phyloP scores from a whole-genome alignment of 64 coral and sea anemone genomes.

The Stichodactyla helianthus region DNA sequence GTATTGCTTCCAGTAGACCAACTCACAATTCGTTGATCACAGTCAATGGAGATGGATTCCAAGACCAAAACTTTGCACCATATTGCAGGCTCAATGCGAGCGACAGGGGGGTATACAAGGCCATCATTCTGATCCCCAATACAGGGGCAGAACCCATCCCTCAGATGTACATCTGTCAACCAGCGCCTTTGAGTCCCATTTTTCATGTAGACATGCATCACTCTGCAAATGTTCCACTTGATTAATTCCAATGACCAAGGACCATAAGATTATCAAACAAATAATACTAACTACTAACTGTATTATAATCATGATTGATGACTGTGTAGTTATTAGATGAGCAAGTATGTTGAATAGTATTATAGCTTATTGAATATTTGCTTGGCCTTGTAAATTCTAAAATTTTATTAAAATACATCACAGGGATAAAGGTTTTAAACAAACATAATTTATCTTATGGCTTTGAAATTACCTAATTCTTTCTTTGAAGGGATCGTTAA shows the following conservation, averaged over 20 bases:
- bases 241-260: background rate
- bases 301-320: background rate
- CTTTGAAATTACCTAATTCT: background rate
- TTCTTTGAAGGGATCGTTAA: background rate
- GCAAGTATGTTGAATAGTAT: too few relatives aligned
- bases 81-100: conserved; percentile 71
- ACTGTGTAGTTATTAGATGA: too few relatives aligned
- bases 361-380: too few relatives aligned
- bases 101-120: conserved; percentile 12
- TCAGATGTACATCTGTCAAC: conserved; percentile 69
- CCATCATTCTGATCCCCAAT: conserved; percentile 28
- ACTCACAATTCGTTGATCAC: conserved; percentile 55
- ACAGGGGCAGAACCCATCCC: conserved; percentile 70
- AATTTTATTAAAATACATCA: too few relatives aligned
- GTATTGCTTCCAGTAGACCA: conserved; percentile 60
- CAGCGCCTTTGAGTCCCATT: conserved; percentile 72
- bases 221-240: background rate
- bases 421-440: background rate
- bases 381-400: too few relatives aligned
- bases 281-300: background rate
- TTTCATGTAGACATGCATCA: conserved; percentile 82
- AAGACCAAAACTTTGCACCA: conserved; percentile 87
- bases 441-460: background rate
- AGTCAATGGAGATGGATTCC: conserved; percentile 84
- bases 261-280: background rate